Conservation (phyloP, 2,113 vertebrate genomes). For the Sitta europaea region DNA sequence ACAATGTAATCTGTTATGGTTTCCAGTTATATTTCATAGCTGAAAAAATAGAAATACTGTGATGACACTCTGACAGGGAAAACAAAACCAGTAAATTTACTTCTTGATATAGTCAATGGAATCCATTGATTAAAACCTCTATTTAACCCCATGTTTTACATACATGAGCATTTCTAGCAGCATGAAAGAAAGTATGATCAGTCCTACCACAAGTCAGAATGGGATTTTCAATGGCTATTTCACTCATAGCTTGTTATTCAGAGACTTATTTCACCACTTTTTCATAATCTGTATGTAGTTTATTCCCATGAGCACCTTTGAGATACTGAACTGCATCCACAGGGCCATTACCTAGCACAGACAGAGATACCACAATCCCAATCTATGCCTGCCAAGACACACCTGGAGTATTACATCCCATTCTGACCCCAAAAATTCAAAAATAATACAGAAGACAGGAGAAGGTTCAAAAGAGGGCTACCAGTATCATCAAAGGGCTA, state of each 20-base stretch:
- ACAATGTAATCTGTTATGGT: not conserved
- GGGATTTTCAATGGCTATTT: not conserved
- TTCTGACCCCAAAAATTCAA: not conserved
- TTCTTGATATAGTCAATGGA: not conserved
- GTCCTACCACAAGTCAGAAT: not conserved
- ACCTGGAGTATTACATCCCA: not conserved
- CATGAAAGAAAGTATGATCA: not conserved
- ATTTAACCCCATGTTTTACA: not conserved
- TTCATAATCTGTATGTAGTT: not conserved
- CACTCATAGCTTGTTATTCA: not conserved
- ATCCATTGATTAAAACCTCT: not conserved
- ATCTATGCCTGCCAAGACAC: not conserved
- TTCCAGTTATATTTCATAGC: not conserved
- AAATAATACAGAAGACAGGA: not conserved
- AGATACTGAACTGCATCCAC: not conserved
- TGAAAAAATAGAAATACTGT: not conserved
- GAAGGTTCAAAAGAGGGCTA: not conserved
- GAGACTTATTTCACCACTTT: not conserved
- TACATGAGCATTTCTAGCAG: not conserved
- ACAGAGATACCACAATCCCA: not conserved
- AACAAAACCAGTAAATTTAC: not conserved
- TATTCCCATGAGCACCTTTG: not conserved
- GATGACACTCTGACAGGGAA: not conserved
- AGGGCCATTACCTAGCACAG: not conserved
- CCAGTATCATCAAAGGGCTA: not conserved